phyloP scores from a whole-genome alignment of 2,113 vertebrate species.

The Hylia prasina region DNA sequence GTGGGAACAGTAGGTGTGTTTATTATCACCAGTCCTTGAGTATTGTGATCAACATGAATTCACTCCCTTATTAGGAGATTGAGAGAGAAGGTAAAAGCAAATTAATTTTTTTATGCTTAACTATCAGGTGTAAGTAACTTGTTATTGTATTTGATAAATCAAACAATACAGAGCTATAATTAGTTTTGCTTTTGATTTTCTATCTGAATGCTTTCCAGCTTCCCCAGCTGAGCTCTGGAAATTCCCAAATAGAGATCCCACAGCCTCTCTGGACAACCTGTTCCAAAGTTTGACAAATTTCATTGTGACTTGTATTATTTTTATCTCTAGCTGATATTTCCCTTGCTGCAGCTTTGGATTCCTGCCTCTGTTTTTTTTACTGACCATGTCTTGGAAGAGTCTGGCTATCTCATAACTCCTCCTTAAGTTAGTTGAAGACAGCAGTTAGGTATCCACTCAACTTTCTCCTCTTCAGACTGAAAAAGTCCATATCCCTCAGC shows the following conservation, averaged over 20 bases:
- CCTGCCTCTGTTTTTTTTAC: not conserved
- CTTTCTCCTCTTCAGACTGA: not conserved
- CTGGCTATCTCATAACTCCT: not conserved
- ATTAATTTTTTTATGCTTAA: not conserved
- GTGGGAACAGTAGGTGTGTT: not conserved
- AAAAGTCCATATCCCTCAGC: not conserved
- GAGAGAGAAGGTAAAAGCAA: not conserved
- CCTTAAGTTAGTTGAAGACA: not conserved
- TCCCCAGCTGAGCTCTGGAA: not conserved
- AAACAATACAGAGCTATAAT: not conserved
- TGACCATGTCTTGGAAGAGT: not conserved
- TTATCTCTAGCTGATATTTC: not conserved
- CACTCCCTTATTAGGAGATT: not conserved
- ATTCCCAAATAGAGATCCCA: not conserved
- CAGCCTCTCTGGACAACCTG: not conserved
- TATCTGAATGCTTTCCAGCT: not conserved
- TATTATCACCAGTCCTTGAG: not conserved
- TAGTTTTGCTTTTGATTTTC: not conserved
- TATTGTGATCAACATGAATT: not conserved
- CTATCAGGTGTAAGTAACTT: not conserved
- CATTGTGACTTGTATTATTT: not conserved
- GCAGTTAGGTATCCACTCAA: not conserved
- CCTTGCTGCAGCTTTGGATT: not conserved
- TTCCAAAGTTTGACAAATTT: not conserved
- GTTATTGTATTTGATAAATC: not conserved